phyloP scores from a whole-genome alignment of 35 echinoderm and acorn worm species.

The Lytechinus pictus region DNA sequence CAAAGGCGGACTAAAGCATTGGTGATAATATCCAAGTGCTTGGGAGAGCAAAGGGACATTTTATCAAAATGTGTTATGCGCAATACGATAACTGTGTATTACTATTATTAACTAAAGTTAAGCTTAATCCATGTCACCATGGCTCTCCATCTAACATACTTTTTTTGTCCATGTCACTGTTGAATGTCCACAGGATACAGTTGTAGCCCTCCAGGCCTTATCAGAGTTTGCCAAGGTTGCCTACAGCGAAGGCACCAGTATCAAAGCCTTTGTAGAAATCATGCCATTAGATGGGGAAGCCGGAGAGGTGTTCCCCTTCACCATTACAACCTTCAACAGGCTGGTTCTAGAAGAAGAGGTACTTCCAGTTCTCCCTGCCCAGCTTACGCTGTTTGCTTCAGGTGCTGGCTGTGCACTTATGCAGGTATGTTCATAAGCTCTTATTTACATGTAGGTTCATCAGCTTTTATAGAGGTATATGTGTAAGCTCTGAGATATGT shows the following conservation, averaged over 20 bases:
- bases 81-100: no score
- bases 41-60: no score
- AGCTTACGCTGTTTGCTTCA: constrained; percentile 50
- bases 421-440: constrained; percentile 55
- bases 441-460: background rate
- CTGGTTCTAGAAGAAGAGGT: constrained; percentile 67
- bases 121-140: no score
- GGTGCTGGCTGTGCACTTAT: constrained; percentile 74
- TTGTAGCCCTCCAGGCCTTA: constrained; percentile 79
- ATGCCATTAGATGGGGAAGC: background rate
- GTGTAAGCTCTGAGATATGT: no score
- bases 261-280: background rate
- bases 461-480: background rate
- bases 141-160: no score
- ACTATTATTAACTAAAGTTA: no score
- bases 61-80: no score
- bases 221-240: constrained; percentile 64
- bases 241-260: constrained; percentile 35
- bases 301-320: background rate
- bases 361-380: constrained; percentile 50
- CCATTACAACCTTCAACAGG: constrained; percentile 56
- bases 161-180: background rate
- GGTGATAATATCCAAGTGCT: no score
- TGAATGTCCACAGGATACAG: constrained; percentile 68
- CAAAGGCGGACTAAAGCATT: no score